phyloP scores from a whole-genome alignment of 53 echinoderm and acorn worm genomes.

The Temnopleurus reevesii region DNA sequence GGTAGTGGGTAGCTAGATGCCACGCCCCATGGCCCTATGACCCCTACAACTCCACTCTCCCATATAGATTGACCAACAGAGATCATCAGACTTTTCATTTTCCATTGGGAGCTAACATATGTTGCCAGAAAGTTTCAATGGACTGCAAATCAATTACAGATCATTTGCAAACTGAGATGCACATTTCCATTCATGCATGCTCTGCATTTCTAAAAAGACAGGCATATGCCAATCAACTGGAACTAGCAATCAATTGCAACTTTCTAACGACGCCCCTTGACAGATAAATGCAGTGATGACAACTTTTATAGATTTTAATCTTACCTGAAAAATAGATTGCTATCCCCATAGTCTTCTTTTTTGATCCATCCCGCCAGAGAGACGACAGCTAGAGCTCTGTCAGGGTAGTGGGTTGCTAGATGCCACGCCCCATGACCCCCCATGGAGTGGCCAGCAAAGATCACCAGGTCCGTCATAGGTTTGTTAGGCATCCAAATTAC shows the following conservation, averaged over 20 bases:
- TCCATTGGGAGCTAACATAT: too few species aligned
- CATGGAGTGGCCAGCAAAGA: conserved; percentile 99
- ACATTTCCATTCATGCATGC: too few species aligned
- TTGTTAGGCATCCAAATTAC: conserved; percentile 73
- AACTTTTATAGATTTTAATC: neutral
- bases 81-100: too few species aligned
- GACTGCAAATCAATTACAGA: too few species aligned
- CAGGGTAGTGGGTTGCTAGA: conserved; percentile 92
- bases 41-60: too few species aligned
- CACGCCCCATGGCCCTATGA: conserved; percentile 99
- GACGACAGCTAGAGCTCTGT: conserved; percentile 86
- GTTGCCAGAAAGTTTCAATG: too few species aligned
- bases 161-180: too few species aligned
- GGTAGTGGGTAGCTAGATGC: conserved; percentile 96
- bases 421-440: conserved; percentile 99
- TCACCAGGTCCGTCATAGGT: conserved; percentile 67
- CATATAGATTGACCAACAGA: conserved; percentile 99
- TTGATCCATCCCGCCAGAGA: conserved; percentile 98
- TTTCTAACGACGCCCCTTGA: too few species aligned
- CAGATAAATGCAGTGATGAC: too few species aligned
- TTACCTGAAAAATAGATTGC: conserved; percentile 89
- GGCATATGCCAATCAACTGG: too few species aligned
- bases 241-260: too few species aligned
- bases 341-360: conserved; percentile 98
- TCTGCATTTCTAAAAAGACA: too few species aligned